Conservation (phyloP, 2,797 vertebrate genomes). For the Scyliorhinus canicula region DNA sequence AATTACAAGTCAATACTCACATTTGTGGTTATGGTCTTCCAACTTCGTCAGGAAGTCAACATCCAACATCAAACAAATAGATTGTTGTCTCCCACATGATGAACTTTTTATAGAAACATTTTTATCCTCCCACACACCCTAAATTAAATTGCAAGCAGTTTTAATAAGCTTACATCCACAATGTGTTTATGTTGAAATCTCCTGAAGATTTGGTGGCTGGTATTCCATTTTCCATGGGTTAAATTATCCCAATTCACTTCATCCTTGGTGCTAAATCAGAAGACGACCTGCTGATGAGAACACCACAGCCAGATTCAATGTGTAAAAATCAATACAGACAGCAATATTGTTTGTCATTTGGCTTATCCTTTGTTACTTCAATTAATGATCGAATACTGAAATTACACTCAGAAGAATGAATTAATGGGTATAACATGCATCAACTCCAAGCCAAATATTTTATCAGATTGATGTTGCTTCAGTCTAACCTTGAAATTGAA, state of each 20-base stretch:
- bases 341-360: background rate
- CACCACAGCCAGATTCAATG: background rate
- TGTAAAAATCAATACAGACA: background rate
- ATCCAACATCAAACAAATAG: background rate
- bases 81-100: background rate
- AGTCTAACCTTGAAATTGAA: constrained; percentile 15
- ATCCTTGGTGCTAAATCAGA: background rate
- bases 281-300: background rate
- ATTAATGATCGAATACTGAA: background rate
- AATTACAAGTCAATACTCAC: background rate
- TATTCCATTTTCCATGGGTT: background rate
- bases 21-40: background rate
- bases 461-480: background rate
- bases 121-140: background rate
- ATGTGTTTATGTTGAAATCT: background rate
- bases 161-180: background rate
- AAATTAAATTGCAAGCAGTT: background rate
- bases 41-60: background rate
- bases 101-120: background rate
- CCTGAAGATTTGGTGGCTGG: background rate
- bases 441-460: background rate
- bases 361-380: constrained; percentile 19
- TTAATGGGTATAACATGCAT: background rate
- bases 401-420: constrained; percentile 11
- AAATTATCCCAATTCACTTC: background rate